These are phyloP conservation scores for Spea hammondii DNA, from an alignment of 2,797 vertebrate genomes.

Conservation along the genomic window DNA sequence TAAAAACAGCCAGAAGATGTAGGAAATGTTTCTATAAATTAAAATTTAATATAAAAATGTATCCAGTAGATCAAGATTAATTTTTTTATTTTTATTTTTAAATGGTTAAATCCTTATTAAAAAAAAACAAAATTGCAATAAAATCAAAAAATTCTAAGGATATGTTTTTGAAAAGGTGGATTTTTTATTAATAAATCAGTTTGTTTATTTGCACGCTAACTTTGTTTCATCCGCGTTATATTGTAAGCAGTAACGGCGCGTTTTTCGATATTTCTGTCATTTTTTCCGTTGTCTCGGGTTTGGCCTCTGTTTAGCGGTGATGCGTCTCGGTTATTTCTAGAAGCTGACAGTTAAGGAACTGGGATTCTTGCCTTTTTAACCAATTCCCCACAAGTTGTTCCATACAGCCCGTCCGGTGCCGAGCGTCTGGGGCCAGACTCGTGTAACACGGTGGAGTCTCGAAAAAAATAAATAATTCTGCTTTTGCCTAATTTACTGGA, in stretches of 20 bases:
- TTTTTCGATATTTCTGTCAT: not conserved
- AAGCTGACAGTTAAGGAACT: constrained; percentile 22
- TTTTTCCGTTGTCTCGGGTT: constrained; percentile 13
- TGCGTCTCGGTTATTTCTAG: constrained; percentile 17
- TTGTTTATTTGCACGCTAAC: not conserved
- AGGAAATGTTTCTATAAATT: too few relatives aligned
- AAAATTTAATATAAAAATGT: too few relatives aligned
- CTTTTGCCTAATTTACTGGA: not conserved
- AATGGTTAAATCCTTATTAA: not conserved
- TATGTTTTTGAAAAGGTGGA: too few relatives aligned
- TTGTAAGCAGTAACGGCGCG: not conserved
- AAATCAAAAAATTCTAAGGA: too few relatives aligned
- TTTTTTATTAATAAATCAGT: not conserved
- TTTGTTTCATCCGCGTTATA: not conserved
- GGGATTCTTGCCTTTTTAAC: constrained; percentile 10
- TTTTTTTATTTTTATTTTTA: not conserved
- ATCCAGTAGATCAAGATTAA: too few relatives aligned
- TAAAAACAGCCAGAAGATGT: too few relatives aligned
- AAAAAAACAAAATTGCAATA: too few relatives aligned
- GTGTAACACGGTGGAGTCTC: constrained; percentile 26
- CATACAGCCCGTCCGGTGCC: not conserved
- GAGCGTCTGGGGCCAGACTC: constrained; percentile 10
- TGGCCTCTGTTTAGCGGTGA: not conserved
- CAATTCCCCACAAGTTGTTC: constrained; percentile 29
- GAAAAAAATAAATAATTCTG: not conserved